These are phyloP conservation scores for Thalassarche chlororhynchos DNA, from an alignment of 2,113 vertebrate genomes.

Conservation along the genomic window DNA sequence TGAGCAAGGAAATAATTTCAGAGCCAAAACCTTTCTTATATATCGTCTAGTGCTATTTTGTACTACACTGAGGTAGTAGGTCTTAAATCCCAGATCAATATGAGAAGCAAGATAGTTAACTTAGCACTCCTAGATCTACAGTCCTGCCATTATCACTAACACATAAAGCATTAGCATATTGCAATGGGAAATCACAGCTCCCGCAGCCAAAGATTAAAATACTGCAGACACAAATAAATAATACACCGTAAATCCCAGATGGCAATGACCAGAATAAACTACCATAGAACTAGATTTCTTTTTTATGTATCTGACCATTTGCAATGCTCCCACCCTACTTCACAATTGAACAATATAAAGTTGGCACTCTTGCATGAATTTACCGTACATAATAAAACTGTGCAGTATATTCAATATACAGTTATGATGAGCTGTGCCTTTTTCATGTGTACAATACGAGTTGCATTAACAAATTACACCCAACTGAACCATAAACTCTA, in stretches of 20 bases:
- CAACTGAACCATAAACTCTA: background rate
- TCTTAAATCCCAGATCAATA: background rate
- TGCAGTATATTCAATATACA: background rate
- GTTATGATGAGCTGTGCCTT: background rate
- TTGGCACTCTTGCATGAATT: background rate
- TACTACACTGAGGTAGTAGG: background rate
- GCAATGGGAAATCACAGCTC: conserved; percentile 36
- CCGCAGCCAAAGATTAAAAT: conserved; percentile 32
- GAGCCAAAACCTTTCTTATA: background rate
- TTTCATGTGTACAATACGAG: background rate
- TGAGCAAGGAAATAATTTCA: background rate
- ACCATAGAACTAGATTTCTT: background rate
- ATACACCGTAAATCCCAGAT: background rate
- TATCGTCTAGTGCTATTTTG: background rate
- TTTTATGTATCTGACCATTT: background rate
- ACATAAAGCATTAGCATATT: conserved; percentile 33
- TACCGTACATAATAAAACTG: background rate
- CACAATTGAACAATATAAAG: background rate
- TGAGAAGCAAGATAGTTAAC: background rate
- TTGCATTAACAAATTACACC: background rate
- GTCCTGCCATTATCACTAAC: background rate
- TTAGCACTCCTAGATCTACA: background rate
- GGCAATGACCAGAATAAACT: background rate
- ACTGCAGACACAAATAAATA: background rate
- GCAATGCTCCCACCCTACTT: background rate